A percentile compares a stretch with the other conserved stretches of the same genome.
These are phyloP conservation scores for Oncorhynchus clarkii DNA, from an alignment of 2,113 vertebrate species.

Conservation along the genomic window DNA sequence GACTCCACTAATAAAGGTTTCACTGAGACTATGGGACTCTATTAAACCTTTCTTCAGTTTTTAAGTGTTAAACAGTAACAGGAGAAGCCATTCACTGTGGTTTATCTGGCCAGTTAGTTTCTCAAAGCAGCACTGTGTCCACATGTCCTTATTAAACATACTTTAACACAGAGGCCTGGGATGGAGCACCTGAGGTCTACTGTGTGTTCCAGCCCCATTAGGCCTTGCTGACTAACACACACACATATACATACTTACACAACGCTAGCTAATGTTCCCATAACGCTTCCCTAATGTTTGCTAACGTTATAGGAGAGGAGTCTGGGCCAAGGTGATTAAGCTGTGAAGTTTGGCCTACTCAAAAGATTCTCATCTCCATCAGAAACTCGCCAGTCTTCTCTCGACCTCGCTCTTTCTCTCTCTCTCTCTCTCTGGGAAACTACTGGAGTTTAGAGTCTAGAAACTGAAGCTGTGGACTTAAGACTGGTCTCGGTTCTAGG, in stretches of 20 bases:
- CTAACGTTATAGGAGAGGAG: too few relatives aligned
- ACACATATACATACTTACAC: too few relatives aligned
- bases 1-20: background rate
- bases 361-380: conserved; percentile 3
- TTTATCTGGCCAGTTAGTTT: background rate
- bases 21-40: background rate
- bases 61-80: background rate
- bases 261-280: too few relatives aligned
- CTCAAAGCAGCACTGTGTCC: background rate
- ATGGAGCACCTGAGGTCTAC: background rate
- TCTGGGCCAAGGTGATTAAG: conserved; percentile 4
- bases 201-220: background rate
- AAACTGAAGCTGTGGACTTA: conserved; percentile 19
- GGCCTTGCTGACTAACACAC: background rate
- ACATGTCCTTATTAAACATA: background rate
- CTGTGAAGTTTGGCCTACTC: conserved; percentile 24
- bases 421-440: background rate
- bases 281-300: too few relatives aligned
- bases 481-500: conserved; percentile 6
- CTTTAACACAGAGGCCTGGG: background rate
- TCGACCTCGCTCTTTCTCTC: background rate
- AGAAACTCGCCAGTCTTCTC: background rate
- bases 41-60: conserved; percentile 1
- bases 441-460: too few relatives aligned
- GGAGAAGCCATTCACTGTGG: conserved; percentile 9